These are phyloP conservation scores for Corythaixoides concolor DNA, from an alignment of 2,113 vertebrate genomes.

Conservation along the genomic window DNA sequence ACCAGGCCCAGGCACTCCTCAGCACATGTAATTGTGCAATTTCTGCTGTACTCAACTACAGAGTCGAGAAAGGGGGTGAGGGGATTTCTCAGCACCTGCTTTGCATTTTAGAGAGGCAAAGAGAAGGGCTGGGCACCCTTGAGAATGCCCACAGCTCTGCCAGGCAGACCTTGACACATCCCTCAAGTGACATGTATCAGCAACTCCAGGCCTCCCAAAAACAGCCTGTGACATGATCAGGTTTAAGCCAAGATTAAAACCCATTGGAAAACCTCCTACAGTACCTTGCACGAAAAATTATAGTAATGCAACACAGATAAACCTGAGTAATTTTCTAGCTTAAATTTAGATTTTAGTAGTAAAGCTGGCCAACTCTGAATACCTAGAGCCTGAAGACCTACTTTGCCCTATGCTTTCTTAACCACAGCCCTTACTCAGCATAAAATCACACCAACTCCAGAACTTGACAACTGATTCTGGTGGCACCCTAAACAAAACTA, in stretches of 20 bases:
- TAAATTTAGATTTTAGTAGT: not conserved
- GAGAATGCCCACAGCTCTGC: not conserved
- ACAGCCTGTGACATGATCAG: not conserved
- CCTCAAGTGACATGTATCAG: not conserved
- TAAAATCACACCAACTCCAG: not conserved
- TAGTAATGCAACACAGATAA: not conserved
- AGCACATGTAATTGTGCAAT: rapidly evolving
- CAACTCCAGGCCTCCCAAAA: not conserved
- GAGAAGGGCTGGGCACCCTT: not conserved
- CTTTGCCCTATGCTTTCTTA: not conserved
- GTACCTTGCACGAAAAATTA: not conserved
- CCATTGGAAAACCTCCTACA: not conserved
- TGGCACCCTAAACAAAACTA: not conserved
- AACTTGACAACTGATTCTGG: not conserved
- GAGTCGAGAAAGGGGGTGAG: rapidly evolving
- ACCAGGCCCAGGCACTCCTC: not conserved
- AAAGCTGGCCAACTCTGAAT: not conserved
- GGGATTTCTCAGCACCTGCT: not conserved
- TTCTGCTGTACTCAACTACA: not conserved
- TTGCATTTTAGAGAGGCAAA: not conserved
- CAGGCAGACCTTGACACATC: not conserved
- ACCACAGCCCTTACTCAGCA: not conserved
- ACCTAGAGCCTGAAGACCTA: not conserved
- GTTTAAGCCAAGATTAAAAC: not conserved
- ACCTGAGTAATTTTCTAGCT: not conserved